Base-by-base conservation (phyloP, 2,797 vertebrate genomes). In the Lemur catta region DNA sequence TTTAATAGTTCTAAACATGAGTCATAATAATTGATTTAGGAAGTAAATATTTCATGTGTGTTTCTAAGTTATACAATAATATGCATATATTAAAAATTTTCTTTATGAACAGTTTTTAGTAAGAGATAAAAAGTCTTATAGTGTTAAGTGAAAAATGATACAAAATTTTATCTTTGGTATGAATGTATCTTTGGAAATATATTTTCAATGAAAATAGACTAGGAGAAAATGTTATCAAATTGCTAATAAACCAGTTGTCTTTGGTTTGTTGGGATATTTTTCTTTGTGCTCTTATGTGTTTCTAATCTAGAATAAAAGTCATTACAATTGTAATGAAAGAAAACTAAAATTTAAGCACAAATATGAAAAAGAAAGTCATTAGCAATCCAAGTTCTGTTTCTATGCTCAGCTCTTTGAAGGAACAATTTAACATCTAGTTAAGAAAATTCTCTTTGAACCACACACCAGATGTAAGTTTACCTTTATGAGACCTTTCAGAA, bases 361-460 rank as follows among this genome's bases (percentile, higher is more conserved):
- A 96, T 55, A 71, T 46, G 50, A 92, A 82, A 22, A 88, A 90
- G 38, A 91, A 97, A 86, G 46, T 94, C 38, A 89, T 89, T 96
- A 96, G 30, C 63, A 85, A 93, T 48, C 26, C 74, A 95, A 84
- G 22, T 92, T 95, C 86, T 96, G 80, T 86, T 88, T 96, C 80
- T 84, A 87, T 33, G 6, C 65, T 91, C 50, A 81, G 61, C n/a
- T 91, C 96, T 96, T 97, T 90, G 69, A 96, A 96, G 55, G 28
- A 96, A 75, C 55, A 79, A 81, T 96, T 95, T 97, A 95, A 50
- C 46, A 43, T 94, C 67, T 61, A 96, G 84, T 91, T 97, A 93
- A 93, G 85, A 94, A 96, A 92, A 95, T 94, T 84, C 79, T 87
- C 96, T 97, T 97, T 97, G 95, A 97, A 96, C 89, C 89, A 96